These are phyloP conservation scores for Chamaetylas fuelleborni DNA, from an alignment of 2,113 vertebrate genomes.

Conservation along the genomic window DNA sequence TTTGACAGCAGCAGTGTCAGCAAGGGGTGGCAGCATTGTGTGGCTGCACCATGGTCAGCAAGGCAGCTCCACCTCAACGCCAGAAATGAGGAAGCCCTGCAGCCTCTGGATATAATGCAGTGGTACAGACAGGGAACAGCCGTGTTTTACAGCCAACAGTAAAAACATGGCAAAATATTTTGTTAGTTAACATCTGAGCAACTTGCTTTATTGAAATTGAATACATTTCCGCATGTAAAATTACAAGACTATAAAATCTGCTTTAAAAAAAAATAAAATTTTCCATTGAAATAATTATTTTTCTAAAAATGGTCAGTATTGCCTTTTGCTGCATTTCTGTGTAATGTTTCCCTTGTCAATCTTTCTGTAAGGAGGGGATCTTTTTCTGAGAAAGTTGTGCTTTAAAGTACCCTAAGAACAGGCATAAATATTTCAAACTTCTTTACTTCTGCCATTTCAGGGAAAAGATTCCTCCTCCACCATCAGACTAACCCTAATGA, in stretches of 20 bases:
- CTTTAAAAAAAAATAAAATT: background rate
- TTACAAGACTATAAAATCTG: background rate
- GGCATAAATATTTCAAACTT: background rate
- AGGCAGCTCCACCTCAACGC: background rate
- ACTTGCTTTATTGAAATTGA: background rate
- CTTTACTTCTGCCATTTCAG: background rate
- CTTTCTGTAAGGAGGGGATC: background rate
- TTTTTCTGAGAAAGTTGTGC: accelerated
- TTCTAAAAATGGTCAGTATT: background rate
- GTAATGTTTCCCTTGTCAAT: background rate
- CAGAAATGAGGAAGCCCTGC: background rate
- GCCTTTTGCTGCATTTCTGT: background rate
- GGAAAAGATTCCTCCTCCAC: background rate
- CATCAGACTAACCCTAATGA: background rate
- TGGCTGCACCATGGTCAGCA: background rate
- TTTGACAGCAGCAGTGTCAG: background rate
- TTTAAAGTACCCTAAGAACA: background rate
- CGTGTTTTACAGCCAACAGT: background rate
- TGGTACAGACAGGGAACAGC: background rate
- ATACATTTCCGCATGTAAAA: background rate
- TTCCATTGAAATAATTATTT: accelerated
- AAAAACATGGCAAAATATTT: background rate
- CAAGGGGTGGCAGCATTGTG: background rate
- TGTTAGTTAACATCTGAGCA: background rate
- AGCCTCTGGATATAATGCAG: accelerated